phyloP scores from a whole-genome alignment of 2,888 invertebrate species.

The Mesorhabditis belari region DNA sequence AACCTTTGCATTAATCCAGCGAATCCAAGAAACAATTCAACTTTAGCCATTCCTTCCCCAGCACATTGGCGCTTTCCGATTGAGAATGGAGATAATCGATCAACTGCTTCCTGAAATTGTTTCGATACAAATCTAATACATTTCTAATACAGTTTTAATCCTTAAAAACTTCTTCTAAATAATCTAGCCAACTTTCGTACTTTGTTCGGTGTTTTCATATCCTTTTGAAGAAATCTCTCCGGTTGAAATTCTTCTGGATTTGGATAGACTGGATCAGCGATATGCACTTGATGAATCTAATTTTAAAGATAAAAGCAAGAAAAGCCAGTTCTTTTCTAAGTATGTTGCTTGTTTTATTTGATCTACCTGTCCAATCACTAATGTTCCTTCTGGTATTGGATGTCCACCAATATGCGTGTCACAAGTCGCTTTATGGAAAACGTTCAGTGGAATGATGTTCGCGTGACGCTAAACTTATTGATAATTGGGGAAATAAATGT shows the following conservation, averaged over 20 bases:
- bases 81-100: conserved; percentile 24
- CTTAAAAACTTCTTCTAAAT: not conserved
- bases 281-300: conserved; percentile 13
- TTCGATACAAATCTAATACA: no score
- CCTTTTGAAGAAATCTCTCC: conserved; percentile 22
- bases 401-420: conserved; percentile 7
- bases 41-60: conserved; percentile 29
- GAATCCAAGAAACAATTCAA: conserved; percentile 25
- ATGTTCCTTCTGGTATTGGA: conserved; percentile 10
- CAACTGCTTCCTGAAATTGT: conserved; percentile 21
- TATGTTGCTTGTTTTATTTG: not conserved
- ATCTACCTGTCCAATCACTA: conserved; percentile 8
- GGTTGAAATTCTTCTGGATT: conserved; percentile 23
- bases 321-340: not conserved
- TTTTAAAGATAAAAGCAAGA: conserved; percentile 2
- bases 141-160: not conserved
- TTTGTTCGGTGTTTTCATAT: conserved; percentile 24
- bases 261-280: conserved; percentile 16
- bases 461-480: conserved; percentile 17
- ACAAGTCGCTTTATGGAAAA: conserved; percentile 5
- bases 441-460: conserved; percentile 21
- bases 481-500: no score
- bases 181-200: conserved; percentile 3
- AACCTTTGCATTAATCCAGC: conserved; percentile 9
- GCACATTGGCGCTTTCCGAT: conserved; percentile 29